Evolutionary conservation across 2,888 invertebrate genomes (phyloP).

Genomic region (Lycophotia porphyrea): DNA sequence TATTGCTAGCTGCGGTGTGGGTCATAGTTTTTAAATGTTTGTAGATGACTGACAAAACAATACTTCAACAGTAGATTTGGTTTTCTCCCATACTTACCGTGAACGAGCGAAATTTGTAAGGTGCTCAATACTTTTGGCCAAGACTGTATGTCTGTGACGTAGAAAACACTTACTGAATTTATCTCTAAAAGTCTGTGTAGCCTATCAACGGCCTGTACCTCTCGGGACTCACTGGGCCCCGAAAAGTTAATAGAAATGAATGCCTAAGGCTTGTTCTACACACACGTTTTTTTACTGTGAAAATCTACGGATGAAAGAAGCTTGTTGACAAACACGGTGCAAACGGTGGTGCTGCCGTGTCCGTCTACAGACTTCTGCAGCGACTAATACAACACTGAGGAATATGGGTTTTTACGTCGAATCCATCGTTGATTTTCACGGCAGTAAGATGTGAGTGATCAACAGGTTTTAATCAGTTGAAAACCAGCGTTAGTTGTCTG

Average conservation of each 20-base stretch:
- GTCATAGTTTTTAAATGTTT: too few relatives aligned
- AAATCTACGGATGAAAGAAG: neutral
- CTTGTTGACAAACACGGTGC: neutral
- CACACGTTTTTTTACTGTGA: neutral
- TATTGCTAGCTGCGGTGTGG: too few relatives aligned
- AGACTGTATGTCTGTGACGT: too few relatives aligned
- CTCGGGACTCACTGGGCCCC: neutral
- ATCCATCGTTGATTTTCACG: neutral
- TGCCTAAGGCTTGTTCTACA: neutral
- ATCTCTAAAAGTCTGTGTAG: neutral
- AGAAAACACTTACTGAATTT: too few relatives aligned
- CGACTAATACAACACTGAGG: neutral
- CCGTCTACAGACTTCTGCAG: neutral
- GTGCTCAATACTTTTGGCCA: too few relatives aligned
- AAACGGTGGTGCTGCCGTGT: neutral
- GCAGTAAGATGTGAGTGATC: neutral
- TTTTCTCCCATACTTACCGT: too few relatives aligned
- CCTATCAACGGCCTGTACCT: neutral
- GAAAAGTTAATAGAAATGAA: constrained; percentile 1
- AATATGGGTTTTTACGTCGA: neutral
- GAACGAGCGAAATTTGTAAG: too few relatives aligned
- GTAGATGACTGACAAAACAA: too few relatives aligned
- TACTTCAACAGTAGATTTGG: too few relatives aligned
- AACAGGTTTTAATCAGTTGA: neutral
- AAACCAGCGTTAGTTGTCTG: neutral